phyloP scores from a whole-genome alignment of 2,113 vertebrate species.

The Pygoscelis adeliae region DNA sequence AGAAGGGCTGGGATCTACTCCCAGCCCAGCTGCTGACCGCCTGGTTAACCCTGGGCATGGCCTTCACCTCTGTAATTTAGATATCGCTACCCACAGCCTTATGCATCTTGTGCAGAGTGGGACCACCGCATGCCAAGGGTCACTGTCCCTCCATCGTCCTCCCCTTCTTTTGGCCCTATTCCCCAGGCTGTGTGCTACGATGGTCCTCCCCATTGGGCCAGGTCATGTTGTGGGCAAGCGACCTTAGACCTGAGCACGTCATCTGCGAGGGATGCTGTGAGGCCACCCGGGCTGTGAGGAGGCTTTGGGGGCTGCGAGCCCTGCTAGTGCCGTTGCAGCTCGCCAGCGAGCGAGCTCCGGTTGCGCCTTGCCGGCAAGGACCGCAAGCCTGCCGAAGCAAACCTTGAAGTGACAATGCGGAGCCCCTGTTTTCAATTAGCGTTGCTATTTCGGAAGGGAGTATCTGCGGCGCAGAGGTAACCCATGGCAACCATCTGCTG shows the following conservation, averaged over 20 bases:
- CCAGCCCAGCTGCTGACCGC: not conserved
- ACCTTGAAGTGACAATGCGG: slow-evolving; percentile 4
- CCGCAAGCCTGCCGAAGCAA: not conserved
- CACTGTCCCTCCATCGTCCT: not conserved
- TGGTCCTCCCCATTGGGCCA: rapidly evolving
- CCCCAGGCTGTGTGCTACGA: not conserved
- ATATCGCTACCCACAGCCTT: not conserved
- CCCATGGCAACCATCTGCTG: slow-evolving; percentile 80
- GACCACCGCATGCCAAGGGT: not conserved
- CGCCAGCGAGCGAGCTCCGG: rapidly evolving
- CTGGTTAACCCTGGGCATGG: too few species aligned
- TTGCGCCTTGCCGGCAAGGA: not conserved
- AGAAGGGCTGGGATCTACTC: not conserved
- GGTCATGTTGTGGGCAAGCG: not conserved
- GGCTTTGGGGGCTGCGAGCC: not conserved
- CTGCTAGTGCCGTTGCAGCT: not conserved
- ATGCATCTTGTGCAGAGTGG: not conserved
- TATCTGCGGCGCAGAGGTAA: slow-evolving; percentile 64
- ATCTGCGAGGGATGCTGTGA: rapidly evolving
- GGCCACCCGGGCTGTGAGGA: rapidly evolving
- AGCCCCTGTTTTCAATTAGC: slow-evolving; percentile 66
- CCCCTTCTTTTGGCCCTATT: not conserved
- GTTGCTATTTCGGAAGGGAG: slow-evolving; percentile 76
- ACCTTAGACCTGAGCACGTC: not conserved
- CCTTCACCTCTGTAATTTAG: not conserved